A percentile compares a stretch with the other conserved stretches of the same genome.
Evolutionary conservation across 2,113 vertebrate species (phyloP).

Genomic region (Aramus guarauna): DNA sequence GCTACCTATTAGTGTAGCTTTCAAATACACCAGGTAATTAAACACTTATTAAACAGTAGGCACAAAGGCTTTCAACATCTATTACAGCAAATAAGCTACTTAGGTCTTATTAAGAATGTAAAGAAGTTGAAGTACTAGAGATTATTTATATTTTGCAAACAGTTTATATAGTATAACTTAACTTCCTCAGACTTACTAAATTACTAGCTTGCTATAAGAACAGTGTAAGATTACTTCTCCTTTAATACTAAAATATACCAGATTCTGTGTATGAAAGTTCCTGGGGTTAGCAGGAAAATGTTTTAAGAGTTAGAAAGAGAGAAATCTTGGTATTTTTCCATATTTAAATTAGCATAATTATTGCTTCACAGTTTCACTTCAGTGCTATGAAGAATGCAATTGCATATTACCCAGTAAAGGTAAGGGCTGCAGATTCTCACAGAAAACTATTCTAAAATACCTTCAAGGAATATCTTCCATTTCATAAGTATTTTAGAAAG

Average conservation of each 20-base stretch:
- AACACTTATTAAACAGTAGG: slow-evolving; percentile 19
- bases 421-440: neutral
- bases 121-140: neutral
- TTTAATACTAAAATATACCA: neutral
- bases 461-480: neutral
- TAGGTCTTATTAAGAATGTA: neutral
- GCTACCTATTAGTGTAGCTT: neutral
- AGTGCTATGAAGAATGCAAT: neutral
- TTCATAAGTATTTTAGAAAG: neutral
- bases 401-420: neutral
- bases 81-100: neutral
- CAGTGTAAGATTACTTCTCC: neutral
- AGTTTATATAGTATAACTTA: neutral
- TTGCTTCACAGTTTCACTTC: neutral
- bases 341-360: slow-evolving; percentile 16
- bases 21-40: slow-evolving; percentile 25
- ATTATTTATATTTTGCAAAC: neutral
- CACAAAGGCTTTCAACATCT: neutral
- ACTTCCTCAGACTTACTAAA: neutral
- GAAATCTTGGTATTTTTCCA: neutral
- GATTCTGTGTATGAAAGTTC: neutral
- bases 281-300: neutral
- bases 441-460: neutral
- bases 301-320: neutral
- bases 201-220: neutral